Conservation (phyloP, 2,797 vertebrate genomes). For the Hydrophis major region DNA sequence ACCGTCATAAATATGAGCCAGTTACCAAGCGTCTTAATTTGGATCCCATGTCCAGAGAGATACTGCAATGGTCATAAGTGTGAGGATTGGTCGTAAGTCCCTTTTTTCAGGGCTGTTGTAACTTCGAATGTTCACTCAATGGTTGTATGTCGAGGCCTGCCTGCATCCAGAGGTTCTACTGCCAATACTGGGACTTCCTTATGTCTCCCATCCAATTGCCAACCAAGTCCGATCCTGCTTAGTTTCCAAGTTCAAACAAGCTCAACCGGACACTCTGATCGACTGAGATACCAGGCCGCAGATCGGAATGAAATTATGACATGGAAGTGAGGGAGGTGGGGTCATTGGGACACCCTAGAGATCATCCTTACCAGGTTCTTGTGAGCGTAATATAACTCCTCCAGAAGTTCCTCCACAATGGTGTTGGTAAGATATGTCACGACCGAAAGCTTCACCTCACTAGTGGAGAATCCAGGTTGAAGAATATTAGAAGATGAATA, state of each 20-base stretch:
- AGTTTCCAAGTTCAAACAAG: background rate
- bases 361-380: constrained; percentile 83
- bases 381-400: constrained; percentile 87
- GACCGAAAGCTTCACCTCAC: constrained; percentile 88
- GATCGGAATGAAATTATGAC: background rate
- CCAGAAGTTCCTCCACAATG: constrained; percentile 89
- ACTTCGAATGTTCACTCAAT: too few species aligned
- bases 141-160: background rate
- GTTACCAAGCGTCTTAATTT: too few species aligned
- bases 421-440: constrained; percentile 92
- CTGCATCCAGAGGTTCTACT: background rate
- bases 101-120: too few species aligned
- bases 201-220: background rate
- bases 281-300: background rate
- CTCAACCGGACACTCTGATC: background rate
- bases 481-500: background rate
- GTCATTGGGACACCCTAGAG: too few species aligned
- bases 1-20: too few species aligned
- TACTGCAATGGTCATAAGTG: too few species aligned
- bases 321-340: fast-evolving
- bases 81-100: too few species aligned
- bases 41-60: too few species aligned
- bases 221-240: background rate
- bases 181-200: background rate
- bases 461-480: constrained; percentile 48